These are phyloP conservation scores for Drosophila bunnanda DNA, from an alignment of 2,888 invertebrate species.

Conservation along the genomic window DNA sequence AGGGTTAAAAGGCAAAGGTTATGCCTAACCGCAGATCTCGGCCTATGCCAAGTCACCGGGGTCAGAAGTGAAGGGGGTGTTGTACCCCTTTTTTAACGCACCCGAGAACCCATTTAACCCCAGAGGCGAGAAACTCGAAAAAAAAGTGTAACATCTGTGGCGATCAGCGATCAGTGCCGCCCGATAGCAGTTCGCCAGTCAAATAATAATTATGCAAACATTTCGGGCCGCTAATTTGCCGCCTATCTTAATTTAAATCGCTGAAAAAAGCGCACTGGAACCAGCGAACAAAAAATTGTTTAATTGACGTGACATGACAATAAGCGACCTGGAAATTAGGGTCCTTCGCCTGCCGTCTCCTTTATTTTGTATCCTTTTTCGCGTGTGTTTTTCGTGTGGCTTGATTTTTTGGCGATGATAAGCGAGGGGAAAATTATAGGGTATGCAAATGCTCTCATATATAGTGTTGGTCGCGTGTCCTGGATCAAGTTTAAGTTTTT, in stretches of 20 bases:
- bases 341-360: constrained; percentile 56
- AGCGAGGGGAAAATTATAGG: constrained; percentile 71
- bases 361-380: constrained; percentile 39
- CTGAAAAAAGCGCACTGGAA: constrained; percentile 71
- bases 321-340: constrained; percentile 70
- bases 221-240: constrained; percentile 82
- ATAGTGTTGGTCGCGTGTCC: constrained; percentile 61
- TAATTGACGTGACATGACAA: constrained; percentile 78
- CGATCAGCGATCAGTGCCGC: constrained; percentile 77
- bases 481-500: constrained; percentile 27
- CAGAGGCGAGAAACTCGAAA: constrained; percentile 24
- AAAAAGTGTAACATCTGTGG: constrained; percentile 80
- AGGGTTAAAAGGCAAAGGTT: constrained; percentile 81
- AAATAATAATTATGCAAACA: constrained; percentile 77
- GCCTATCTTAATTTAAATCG: constrained; percentile 82
- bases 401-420: constrained; percentile 75
- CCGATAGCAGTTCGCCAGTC: constrained; percentile 72
- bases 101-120: constrained; percentile 40
- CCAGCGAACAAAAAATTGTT: constrained; percentile 44
- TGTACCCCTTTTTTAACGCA: constrained; percentile 54
- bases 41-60: constrained; percentile 69
- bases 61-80: constrained; percentile 43
- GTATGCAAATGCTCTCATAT: constrained; percentile 71
- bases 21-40: constrained; percentile 73
- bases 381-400: constrained; percentile 61